Evolutionary conservation across 1,140 invertebrate genomes (phyloP).

Genomic region (Drosophila murphyi): DNA sequence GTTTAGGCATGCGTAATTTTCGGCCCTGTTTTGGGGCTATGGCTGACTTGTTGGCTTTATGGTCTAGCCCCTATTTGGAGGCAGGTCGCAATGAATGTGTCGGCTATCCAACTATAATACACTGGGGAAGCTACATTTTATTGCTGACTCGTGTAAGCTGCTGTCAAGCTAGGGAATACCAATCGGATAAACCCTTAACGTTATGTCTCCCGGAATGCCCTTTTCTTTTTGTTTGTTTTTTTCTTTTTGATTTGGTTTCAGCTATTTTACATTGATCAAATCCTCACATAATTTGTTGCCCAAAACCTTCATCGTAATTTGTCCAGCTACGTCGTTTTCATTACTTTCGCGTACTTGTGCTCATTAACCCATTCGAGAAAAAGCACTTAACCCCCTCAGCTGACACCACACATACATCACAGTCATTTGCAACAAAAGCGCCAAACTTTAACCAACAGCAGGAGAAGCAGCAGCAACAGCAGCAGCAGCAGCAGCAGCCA

Average conservation of each 20-base stretch:
- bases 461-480: neutral
- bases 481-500: constrained; percentile 31
- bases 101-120: neutral
- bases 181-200: neutral
- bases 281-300: neutral
- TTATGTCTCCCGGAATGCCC: neutral
- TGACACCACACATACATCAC: constrained; percentile 50
- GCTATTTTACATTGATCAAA: constrained; percentile 6
- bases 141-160: constrained; percentile 1
- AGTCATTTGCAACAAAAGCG: constrained; percentile 14
- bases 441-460: constrained; percentile 3
- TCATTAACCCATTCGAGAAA: constrained; percentile 46
- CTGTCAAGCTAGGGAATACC: neutral
- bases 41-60: constrained; percentile 16
- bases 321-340: constrained; percentile 10
- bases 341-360: constrained; percentile 2
- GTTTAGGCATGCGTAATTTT: constrained; percentile 72
- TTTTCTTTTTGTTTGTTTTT: no score
- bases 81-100: neutral
- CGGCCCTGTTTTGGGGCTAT: constrained; percentile 48
- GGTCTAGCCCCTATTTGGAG: constrained; percentile 35
- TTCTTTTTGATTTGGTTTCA: neutral
- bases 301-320: constrained; percentile 18
- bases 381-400: constrained; percentile 55
- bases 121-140: neutral